Base-by-base conservation (phyloP, 2,888 invertebrate species). In the Orthosia cruda region DNA sequence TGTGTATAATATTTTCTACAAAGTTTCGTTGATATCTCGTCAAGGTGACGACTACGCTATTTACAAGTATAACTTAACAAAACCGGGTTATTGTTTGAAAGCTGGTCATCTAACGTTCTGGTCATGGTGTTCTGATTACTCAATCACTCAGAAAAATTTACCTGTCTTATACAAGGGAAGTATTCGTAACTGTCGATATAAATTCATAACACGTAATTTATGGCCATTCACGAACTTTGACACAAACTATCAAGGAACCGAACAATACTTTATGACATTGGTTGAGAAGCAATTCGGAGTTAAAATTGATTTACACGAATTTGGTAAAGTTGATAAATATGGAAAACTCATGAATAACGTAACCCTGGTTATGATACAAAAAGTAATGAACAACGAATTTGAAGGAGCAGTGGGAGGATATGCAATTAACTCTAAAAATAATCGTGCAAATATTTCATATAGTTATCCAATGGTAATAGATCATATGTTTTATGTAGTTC, bases 221-320 rank as follows among this genome's bases (percentile, higher is more conserved):
- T 91, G 88, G 88, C 92, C 92, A 4, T 87, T 80, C 65, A 55
- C 81, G 1, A 89, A 87, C 79, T 86, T 91, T 4, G 85, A 88
- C 50, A 26, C 73, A 9, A 72, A 73, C 13, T 70, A 50, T 3
- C 45, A 59, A 57, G 89, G 88, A 9, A 61, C 80, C 4, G 92
- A 93, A 64, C 86, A 91, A 64, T 74, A 70, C 68, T 47, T 89
- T 5, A 23, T 92, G 15, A 54, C 74, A 54, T 50, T 86, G 32
- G 88, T 92, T 77, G 52, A 83, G 55, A 73, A 89, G 57, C 64
- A 77, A 13, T 68, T 80, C 57, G 83, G 84, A 40, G 70, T 91
- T 1, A 71, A 71, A 12, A 79, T 90, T 20, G 77, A 91, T 49
- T 54, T 91, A 16, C 50, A 87, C 15, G 67, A 84, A 74, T 87